Evolutionary conservation across 1,140 invertebrate species (phyloP).

Genomic region (Ruditapes philippinarum): DNA sequence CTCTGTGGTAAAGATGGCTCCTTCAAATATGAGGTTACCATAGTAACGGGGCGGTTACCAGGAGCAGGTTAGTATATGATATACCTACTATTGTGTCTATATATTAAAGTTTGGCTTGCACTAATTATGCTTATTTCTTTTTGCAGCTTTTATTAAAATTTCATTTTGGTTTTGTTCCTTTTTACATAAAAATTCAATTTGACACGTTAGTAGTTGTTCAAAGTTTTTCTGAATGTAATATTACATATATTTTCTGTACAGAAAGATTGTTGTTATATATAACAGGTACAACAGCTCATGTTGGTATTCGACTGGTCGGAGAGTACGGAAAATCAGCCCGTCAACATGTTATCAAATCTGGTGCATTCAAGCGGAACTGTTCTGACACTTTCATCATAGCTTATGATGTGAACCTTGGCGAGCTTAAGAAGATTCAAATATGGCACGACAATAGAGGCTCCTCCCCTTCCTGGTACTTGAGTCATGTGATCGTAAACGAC

Average conservation of each 20-base stretch:
- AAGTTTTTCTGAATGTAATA: no score
- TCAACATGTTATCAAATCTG: constrained; percentile 77
- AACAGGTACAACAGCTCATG: constrained; percentile 82
- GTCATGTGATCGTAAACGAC: constrained; percentile 78
- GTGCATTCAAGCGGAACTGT: constrained; percentile 82
- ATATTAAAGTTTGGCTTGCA: no score
- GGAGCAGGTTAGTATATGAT: constrained; percentile 76
- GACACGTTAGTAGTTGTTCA: no score
- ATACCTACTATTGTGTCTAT: no score
- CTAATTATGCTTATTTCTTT: no score
- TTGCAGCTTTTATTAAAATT: no score
- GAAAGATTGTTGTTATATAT: no score
- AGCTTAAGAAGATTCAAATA: constrained; percentile 77
- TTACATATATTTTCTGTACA: no score
- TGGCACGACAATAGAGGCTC: constrained; percentile 85
- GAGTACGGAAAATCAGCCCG: constrained; percentile 77
- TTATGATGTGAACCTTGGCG: constrained; percentile 78
- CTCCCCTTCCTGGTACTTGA: constrained; percentile 83
- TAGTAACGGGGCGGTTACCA: constrained; percentile 79
- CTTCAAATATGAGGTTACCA: constrained; percentile 83
- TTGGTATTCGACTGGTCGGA: constrained; percentile 82
- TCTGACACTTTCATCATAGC: constrained; percentile 82
- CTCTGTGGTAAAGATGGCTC: constrained; percentile 83
- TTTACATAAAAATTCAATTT: no score
- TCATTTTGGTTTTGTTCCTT: no score